Conservation (phyloP, 2,113 vertebrate species). For the Callaeas wilsoni region DNA sequence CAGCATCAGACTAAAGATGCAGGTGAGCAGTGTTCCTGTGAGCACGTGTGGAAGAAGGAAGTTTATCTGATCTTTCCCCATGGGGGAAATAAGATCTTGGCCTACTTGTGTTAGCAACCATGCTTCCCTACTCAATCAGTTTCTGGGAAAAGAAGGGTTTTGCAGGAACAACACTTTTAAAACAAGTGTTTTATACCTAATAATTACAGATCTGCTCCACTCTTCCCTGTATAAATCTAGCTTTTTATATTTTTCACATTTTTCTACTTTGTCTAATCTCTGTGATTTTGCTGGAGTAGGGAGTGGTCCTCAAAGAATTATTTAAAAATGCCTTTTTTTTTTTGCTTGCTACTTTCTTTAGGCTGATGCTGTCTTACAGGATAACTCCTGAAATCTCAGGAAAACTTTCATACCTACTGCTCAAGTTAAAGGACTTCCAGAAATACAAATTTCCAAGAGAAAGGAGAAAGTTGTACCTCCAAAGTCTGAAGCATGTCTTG, state of each 20-base stretch:
- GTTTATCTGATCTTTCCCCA: not conserved
- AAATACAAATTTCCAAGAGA: not conserved
- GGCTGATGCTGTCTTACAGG: not conserved
- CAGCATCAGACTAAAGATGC: no score
- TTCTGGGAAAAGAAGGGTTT: not conserved
- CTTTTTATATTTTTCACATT: not conserved
- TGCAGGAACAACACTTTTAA: not conserved
- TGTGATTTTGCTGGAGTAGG: not conserved
- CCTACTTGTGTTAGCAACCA: not conserved
- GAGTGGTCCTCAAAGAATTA: not conserved
- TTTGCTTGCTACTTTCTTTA: not conserved
- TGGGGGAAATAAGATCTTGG: not conserved
- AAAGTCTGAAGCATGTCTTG: not conserved
- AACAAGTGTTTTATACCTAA: not conserved
- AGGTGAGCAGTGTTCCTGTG: not conserved
- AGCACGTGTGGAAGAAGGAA: not conserved
- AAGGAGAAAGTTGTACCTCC: not conserved
- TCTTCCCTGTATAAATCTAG: not conserved
- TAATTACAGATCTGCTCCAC: not conserved
- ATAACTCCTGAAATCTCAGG: not conserved
- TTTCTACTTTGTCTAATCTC: not conserved
- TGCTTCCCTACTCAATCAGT: not conserved
- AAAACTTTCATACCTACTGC: not conserved
- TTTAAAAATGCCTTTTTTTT: not conserved
- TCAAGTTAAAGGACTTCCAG: not conserved